Evolutionary conservation across 92 coral and sea anemone genomes (phyloP).

Genomic region (Phenganax marumi): DNA sequence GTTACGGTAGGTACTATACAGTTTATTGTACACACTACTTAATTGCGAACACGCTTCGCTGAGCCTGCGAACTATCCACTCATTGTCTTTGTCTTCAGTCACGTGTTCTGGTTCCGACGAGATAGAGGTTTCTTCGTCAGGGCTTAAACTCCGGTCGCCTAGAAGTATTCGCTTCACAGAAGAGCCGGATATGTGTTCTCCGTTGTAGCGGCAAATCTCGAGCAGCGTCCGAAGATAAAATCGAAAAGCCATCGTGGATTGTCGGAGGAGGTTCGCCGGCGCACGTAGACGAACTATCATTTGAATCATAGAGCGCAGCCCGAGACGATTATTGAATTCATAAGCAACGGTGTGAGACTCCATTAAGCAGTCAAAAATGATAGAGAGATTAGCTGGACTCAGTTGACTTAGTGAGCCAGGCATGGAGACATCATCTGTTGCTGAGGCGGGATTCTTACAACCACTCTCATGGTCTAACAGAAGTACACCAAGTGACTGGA

Average conservation of each 20-base stretch:
- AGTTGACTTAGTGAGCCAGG: constrained; percentile 88
- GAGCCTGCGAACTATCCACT: constrained; percentile 93
- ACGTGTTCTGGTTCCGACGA: constrained; percentile 59
- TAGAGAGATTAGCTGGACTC: constrained; percentile 89
- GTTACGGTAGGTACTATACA: constrained; percentile 70
- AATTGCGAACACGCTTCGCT: constrained; percentile 96
- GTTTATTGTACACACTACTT: constrained; percentile 92
- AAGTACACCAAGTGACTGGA: constrained; percentile 87
- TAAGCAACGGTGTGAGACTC: constrained; percentile 97
- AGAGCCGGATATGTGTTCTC: constrained; percentile 94
- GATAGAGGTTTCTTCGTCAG: constrained; percentile 48
- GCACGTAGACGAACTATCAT: constrained; percentile 85
- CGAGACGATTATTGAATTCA: constrained; percentile 95
- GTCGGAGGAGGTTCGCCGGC: constrained; percentile 95
- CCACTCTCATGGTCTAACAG: constrained; percentile 70
- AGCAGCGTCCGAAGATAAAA: constrained; percentile 92
- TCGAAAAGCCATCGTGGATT: constrained; percentile 90
- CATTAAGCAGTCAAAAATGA: constrained; percentile 94
- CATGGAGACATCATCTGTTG: constrained; percentile 67
- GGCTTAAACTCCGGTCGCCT: constrained; percentile 80
- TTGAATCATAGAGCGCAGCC: constrained; percentile 87
- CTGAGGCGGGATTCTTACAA: constrained; percentile 47
- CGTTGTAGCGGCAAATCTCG: constrained; percentile 94
- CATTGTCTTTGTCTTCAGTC: constrained; percentile 70
- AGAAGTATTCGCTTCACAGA: constrained; percentile 91